Evolutionary conservation across 2,888 invertebrate species (phyloP).

Genomic region (Pasiphila rectangulata): DNA sequence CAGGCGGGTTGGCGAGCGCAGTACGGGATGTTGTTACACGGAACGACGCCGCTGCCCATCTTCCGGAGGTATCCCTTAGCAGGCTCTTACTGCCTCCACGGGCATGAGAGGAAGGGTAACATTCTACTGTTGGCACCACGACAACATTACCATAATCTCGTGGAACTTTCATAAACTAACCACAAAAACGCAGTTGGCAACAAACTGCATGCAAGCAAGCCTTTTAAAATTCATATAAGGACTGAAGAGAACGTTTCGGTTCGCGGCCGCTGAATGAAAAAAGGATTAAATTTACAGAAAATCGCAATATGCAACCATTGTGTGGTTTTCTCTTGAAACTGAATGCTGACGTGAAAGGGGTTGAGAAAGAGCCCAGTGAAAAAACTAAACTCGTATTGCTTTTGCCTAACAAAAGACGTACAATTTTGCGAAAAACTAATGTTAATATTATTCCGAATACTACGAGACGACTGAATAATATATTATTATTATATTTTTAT

Average conservation of each 20-base stretch:
- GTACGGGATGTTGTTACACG: too few relatives aligned
- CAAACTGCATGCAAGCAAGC: slow-evolving; percentile 13
- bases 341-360: slow-evolving; percentile 8
- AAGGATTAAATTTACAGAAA: slow-evolving; percentile 19
- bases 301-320: slow-evolving; percentile 20
- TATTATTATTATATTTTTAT: too few relatives aligned
- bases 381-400: neutral
- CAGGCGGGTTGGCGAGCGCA: too few relatives aligned
- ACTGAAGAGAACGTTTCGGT: slow-evolving; percentile 30
- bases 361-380: slow-evolving; percentile 2
- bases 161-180: slow-evolving; percentile 1
- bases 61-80: too few relatives aligned
- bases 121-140: too few relatives aligned
- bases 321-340: slow-evolving; percentile 16
- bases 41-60: too few relatives aligned
- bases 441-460: too few relatives aligned
- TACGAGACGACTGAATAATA: too few relatives aligned
- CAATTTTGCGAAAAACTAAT: neutral
- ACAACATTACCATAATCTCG: neutral
- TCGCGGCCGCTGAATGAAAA: slow-evolving; percentile 17
- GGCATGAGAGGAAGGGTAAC: too few relatives aligned
- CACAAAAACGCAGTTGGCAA: slow-evolving; percentile 14
- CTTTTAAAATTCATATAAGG: slow-evolving; percentile 42
- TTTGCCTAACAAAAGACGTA: neutral
- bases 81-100: too few relatives aligned